Evolutionary conservation across 1,140 invertebrate genomes (phyloP).

Genomic region (Calliopsis andreniformis): DNA sequence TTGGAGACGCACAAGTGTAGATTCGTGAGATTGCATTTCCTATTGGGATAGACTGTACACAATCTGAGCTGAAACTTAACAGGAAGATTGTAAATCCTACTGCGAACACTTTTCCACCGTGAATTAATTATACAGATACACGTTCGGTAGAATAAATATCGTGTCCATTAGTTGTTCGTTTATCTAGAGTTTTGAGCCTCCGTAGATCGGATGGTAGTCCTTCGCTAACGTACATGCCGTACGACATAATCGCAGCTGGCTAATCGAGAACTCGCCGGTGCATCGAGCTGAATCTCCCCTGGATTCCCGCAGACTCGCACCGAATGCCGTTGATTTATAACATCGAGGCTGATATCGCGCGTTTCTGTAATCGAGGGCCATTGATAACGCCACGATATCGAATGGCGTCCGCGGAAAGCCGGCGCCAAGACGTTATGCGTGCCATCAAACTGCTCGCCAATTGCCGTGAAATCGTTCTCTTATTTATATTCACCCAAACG

Average conservation of each 20-base stretch:
- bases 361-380: slow-evolving; percentile 69
- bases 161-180: slow-evolving; percentile 31
- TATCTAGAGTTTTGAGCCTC: slow-evolving; percentile 1
- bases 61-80: not conserved
- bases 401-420: slow-evolving; percentile 63
- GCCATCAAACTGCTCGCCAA: slow-evolving; percentile 54
- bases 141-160: slow-evolving; percentile 41
- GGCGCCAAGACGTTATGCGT: slow-evolving; percentile 61
- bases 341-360: slow-evolving; percentile 58
- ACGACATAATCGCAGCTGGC: slow-evolving; percentile 61
- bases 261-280: slow-evolving; percentile 64
- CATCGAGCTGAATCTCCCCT: slow-evolving; percentile 35
- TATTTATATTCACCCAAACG: slow-evolving; percentile 15
- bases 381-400: slow-evolving; percentile 68
- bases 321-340: slow-evolving; percentile 70
- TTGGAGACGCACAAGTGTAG: not conserved
- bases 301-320: slow-evolving; percentile 58
- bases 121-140: slow-evolving; percentile 53
- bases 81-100: slow-evolving; percentile 35
- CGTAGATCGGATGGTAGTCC: not conserved
- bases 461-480: slow-evolving; percentile 50
- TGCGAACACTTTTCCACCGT: slow-evolving; percentile 4
- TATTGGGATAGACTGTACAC: slow-evolving; percentile 7
- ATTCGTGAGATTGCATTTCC: slow-evolving; percentile 52
- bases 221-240: slow-evolving; percentile 31